Evolutionary conservation across 2,113 vertebrate genomes (phyloP), one percentile per base, ranked within the genome.

Genomic region (Erythrolamprus reginae): DNA sequence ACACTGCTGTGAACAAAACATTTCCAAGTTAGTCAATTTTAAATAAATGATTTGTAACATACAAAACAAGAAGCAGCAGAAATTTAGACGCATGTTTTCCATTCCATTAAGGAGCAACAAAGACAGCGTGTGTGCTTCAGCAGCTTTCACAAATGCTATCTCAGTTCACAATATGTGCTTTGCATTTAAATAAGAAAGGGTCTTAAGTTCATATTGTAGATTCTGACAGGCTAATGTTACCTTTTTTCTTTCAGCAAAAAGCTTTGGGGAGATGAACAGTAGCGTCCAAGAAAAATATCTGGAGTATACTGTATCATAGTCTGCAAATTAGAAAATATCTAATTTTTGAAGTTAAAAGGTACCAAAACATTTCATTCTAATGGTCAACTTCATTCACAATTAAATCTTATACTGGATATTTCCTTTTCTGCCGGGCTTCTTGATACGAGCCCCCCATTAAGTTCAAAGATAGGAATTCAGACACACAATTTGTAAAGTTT

Each of bases 71-170:
- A 84, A 65, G 55, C 77, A 10, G 45, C 33, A 38, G 26, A 13
- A 47, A 9, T 56, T 48, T 10, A 82, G 19, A 90, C 13, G 19
- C 42, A 12, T n/a, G 26, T 26, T 90, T 84, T 3, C 84, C 21
- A n/a, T 0, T 86, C 56, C 61, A 88, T 4, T 53, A 45, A 84
- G 4, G 87, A 92, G 93, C 93, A 92, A 92, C 88, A 91, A 94
- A 91, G 91, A 87, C 45, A 51, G n/a, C 1, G 0, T 8, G 21
- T 42, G 8, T 33, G 8, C 5, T 86, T 2, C 19, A 90, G 88
- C 10, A 53, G 3, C 17, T 12, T 48, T 55, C 61, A 42, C 61
- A 2, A 7, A 85, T 1, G 45, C 86, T 89, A 42, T 3, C 85
- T 45, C 19, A 48, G 10, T 5, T 45, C 38, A 3, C 0, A 9